A percentile compares a stretch with the other conserved stretches of the same genome.
These are phyloP conservation scores for Danionella dracula DNA, from an alignment of 2,797 vertebrate species.

Conservation along the genomic window DNA sequence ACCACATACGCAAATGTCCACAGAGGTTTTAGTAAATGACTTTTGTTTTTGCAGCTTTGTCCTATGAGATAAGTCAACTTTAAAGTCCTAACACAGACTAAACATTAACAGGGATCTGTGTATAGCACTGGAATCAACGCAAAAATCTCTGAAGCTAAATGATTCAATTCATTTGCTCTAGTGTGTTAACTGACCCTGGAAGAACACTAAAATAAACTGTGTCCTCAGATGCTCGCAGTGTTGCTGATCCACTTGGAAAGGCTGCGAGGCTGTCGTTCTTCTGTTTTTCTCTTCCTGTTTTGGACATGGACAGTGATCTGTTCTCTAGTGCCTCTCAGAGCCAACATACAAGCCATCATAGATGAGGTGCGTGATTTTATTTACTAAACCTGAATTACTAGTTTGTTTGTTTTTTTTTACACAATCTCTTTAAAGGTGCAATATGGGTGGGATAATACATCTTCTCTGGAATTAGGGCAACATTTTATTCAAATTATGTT, in stretches of 20 bases:
- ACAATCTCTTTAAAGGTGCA: too few relatives aligned
- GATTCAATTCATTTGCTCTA: not conserved
- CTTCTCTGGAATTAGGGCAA: too few relatives aligned
- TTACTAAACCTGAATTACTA: too few relatives aligned
- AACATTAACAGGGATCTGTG: too few relatives aligned
- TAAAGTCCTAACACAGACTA: too few relatives aligned
- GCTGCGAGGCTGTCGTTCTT: constrained; percentile 70
- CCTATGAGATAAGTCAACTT: too few relatives aligned
- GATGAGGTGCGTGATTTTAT: constrained; percentile 68
- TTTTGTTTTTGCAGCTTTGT: not conserved
- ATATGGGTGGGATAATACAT: too few relatives aligned
- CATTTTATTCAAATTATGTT: too few relatives aligned
- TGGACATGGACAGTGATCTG: constrained; percentile 73
- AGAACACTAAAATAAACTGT: not conserved
- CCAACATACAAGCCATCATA: constrained; percentile 58
- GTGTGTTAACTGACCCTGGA: not conserved
- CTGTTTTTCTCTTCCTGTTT: constrained; percentile 73
- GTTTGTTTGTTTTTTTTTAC: too few relatives aligned
- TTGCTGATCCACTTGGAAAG: constrained; percentile 74
- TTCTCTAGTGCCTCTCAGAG: constrained; percentile 57
- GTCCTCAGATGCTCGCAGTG: constrained; percentile 33
- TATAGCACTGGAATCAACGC: too few relatives aligned
- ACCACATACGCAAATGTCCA: constrained; percentile 31
- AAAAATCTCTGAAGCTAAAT: not conserved
- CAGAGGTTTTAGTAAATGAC: not conserved